Base-by-base conservation (phyloP, 2,797 vertebrate genomes). In the Hybognathus amarus region DNA sequence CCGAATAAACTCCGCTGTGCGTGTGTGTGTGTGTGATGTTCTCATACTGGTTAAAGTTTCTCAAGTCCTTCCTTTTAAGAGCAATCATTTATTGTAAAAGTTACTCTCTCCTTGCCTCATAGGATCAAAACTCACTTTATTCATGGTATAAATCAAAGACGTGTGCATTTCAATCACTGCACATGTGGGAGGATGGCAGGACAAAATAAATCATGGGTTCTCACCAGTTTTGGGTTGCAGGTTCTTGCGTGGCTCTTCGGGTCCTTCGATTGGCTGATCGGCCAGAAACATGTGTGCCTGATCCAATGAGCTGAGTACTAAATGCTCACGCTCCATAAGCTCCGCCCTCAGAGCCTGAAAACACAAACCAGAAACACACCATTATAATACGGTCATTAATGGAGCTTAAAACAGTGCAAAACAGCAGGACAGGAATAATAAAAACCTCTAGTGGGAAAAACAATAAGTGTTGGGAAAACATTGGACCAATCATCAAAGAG, bases 221-320 rank as follows among this genome's bases (percentile, higher is more conserved):
- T 85, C 80, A 97, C 97, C 97, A 77, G 95, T 91, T 93, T 97
- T 99, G n/a, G 94, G 95, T 80, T 97, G 96, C 67, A 96, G 90
- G 88, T 93, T 97, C 89, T 95, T 96, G 87, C 97, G 95, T 17
- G 98, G 97, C 74, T 99, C 98, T 89, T 98, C 98, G 0, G 98
- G 98, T 8, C 96, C 97, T 88, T 99, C 98, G 50, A 99, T 98
- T 30, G 97, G 98, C 86, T 99, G 98, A 89, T 99, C 97, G 54
- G 98, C 97, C 42, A 99, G 95, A 91, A 98, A 99, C 85, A 95
- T 91, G 64, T 95, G 94, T 27, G 97, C 97, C 91, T 99, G 97
- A 89, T 99, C 97, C 90, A 99, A 90, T 36, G 98, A 95, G 6
- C 88, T 96, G 88, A 97, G 90, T 89, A 99, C 90, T 6, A 96